Percentiles rank a stretch among this genome's conserved stretches.
These are phyloP conservation scores for Aphidoletes aphidimyza DNA, from an alignment of 2,888 invertebrate species.

Conservation along the genomic window DNA sequence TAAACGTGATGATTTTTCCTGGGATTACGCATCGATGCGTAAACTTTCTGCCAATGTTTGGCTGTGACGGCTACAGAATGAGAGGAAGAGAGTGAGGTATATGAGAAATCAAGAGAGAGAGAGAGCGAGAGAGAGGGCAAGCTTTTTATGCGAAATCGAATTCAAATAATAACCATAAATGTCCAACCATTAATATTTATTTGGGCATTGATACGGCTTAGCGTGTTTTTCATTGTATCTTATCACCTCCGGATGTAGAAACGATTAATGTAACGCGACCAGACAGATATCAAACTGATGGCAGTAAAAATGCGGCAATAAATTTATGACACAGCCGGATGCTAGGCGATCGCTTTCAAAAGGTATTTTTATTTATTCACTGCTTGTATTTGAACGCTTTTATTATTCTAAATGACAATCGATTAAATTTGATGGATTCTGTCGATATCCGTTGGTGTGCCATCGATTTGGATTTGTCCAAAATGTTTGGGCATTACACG, in stretches of 20 bases:
- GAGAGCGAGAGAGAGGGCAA: too few species aligned
- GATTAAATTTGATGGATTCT: slow-evolving; percentile 38
- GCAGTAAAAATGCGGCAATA: background rate
- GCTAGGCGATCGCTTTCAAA: background rate
- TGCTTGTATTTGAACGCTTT: background rate
- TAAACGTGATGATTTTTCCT: slow-evolving; percentile 36
- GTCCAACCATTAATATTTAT: slow-evolving; percentile 29
- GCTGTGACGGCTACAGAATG: background rate
- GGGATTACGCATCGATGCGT: slow-evolving; percentile 12
- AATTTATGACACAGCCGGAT: background rate
- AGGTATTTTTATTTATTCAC: background rate
- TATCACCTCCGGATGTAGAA: slow-evolving; percentile 19
- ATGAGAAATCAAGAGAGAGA: too few species aligned
- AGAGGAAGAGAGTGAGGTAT: too few species aligned
- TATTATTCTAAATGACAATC: slow-evolving; percentile 8
- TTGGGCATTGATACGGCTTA: background rate
- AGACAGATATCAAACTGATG: background rate
- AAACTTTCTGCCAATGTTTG: background rate
- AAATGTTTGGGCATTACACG: background rate
- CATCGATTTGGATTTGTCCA: background rate
- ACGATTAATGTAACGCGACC: slow-evolving; percentile 34
- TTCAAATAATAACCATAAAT: slow-evolving; percentile 15
- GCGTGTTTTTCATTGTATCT: slow-evolving; percentile 29
- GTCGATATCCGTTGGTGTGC: background rate
- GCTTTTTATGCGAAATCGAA: slow-evolving; percentile 14